Conservation (phyloP, 1,140 invertebrate genomes). For the Aphelenchoides avenae region DNA sequence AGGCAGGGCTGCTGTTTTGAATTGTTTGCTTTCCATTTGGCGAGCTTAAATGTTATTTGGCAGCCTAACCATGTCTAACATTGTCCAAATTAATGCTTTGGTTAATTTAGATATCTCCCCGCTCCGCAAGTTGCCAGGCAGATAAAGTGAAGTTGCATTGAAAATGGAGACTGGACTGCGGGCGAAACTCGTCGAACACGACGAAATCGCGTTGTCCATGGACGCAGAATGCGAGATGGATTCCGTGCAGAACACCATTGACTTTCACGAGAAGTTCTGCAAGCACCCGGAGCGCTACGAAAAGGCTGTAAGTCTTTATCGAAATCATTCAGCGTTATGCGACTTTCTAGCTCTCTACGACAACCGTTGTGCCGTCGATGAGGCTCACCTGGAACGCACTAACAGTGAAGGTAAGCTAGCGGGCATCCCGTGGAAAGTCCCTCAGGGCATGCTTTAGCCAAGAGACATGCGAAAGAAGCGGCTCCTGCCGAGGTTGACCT, state of each 20-base stretch:
- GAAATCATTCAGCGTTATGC: background rate
- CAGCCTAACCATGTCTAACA: too few relatives aligned
- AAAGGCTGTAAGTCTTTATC: conserved; percentile 8
- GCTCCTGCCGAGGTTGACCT: conserved; percentile 10
- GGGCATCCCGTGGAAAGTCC: conserved; percentile 9
- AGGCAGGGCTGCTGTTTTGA: too few relatives aligned
- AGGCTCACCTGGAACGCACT: conserved; percentile 26
- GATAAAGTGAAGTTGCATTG: too few relatives aligned
- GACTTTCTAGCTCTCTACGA: conserved; percentile 22
- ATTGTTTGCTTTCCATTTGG: too few relatives aligned
- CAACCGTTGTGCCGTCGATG: conserved; percentile 18
- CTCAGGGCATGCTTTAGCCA: conserved; percentile 14
- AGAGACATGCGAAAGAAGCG: conserved; percentile 14
- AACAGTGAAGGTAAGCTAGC: conserved; percentile 15
- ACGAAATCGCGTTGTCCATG: conserved; percentile 14
- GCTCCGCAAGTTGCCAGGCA: too few relatives aligned
- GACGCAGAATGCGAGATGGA: conserved; percentile 19
- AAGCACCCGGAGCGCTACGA: conserved; percentile 1
- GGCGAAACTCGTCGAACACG: too few relatives aligned
- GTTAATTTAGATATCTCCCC: too few relatives aligned
- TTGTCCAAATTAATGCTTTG: too few relatives aligned
- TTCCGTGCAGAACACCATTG: too few relatives aligned
- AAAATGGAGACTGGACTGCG: too few relatives aligned
- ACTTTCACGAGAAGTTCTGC: conserved; percentile 10
- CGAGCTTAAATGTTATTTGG: too few relatives aligned